Evolutionary conservation across 2,888 invertebrate species (phyloP), one percentile per base, ranked within the genome.

Genomic region (Dasypogon diadema): DNA sequence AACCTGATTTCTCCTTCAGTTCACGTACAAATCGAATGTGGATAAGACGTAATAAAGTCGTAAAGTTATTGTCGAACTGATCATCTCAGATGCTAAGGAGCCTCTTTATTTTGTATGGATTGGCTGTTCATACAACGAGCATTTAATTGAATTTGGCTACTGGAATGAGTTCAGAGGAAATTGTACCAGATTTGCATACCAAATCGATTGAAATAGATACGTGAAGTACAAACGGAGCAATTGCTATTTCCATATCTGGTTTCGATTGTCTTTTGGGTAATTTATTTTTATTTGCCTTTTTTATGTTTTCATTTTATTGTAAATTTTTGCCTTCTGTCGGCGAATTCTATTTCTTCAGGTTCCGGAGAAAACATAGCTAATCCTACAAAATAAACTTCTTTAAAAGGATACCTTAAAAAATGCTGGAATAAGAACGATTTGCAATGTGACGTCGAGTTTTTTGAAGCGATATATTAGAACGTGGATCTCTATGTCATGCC

Each of bases 1-100:
- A 51, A 26, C 54, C 30, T 70, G 70, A 70, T 54, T 70, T 70
- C 70, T 70, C 34, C 54, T 54, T 51, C 54, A 70, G 30, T 70
- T 54, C 54, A 51, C 30, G 34, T 54, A 18, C 54, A 70, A 70
- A 51, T 70, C 54, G 70, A 54, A 51, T 54, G 70, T 54, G 70
- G 54, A 70, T 70, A 34, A 51, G 34, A 26, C 37, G 26, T 70
- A 70, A 70, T 70, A 70, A 54, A 70, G 54, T 70, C 30, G 54
- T 16, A n/a, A 70, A 70, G 30, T 70, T 70, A 54, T 54, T 54
- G 70, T 70, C 54, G 54, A 48, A 68, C 65, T 48, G 48, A 54
- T 54, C 54, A 54, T 48, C 26, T 56, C 21, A 42, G 65, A 48
- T 42, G n/a, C 21, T 22, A 18, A n/a, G 22, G 37, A n/a, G 22